Evolutionary conservation across 2,113 vertebrate genomes (phyloP).

Genomic region (Galemys pyrenaicus): DNA sequence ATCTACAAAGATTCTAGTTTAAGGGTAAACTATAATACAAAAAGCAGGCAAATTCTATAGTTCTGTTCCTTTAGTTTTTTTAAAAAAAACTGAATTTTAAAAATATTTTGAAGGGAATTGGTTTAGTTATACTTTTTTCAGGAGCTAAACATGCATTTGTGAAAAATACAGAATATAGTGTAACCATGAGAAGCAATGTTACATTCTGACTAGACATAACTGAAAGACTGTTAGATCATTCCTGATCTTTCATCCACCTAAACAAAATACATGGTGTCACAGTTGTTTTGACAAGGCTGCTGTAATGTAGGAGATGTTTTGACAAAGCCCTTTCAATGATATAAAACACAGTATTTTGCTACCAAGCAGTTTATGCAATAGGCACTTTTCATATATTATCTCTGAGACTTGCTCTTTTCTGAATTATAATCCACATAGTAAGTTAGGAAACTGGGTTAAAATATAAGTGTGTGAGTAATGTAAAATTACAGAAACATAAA

Average conservation of each 20-base stretch:
- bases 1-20: not conserved
- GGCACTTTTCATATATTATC: not conserved
- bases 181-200: not conserved
- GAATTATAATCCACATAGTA: not conserved
- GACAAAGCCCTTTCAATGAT: constrained; percentile 11
- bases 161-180: not conserved
- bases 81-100: not conserved
- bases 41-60: not conserved
- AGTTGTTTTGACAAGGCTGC: not conserved
- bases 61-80: not conserved
- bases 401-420: not conserved
- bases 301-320: constrained; percentile 3
- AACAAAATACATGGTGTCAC: not conserved
- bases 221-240: not conserved
- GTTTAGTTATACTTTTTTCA: not conserved
- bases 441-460: not conserved
- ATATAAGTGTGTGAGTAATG: not conserved
- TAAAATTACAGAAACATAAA: not conserved
- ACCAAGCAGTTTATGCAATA: not conserved
- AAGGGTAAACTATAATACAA: not conserved
- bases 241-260: not conserved
- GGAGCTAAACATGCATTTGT: not conserved
- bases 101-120: not conserved
- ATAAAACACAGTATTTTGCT: not conserved
- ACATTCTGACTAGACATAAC: not conserved